phyloP scores from a whole-genome alignment of 2,797 vertebrate species.

The Pterois miles region DNA sequence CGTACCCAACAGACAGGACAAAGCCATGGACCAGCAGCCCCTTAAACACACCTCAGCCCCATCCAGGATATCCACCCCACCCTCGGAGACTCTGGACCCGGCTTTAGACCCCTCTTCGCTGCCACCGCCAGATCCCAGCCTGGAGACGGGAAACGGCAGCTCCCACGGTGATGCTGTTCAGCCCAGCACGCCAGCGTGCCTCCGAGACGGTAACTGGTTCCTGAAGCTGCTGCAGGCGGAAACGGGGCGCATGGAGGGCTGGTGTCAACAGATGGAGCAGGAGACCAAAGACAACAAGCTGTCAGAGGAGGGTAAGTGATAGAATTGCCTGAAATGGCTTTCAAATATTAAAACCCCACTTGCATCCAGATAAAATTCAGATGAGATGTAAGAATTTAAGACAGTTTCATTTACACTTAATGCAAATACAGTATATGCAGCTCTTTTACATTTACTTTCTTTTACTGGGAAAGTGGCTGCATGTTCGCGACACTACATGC shows the following conservation, averaged over 20 bases:
- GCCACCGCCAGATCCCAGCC: conserved; percentile 96
- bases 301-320: conserved; percentile 94
- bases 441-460: no score
- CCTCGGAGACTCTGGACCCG: conserved; percentile 90
- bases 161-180: conserved; percentile 82
- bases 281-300: conserved; percentile 98
- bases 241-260: conserved; percentile 95
- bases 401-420: background rate
- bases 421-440: background rate
- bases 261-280: conserved; percentile 99
- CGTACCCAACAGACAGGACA: conserved; percentile 75
- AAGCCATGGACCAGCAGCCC: conserved; percentile 65
- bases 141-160: conserved; percentile 89
- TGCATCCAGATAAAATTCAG: background rate
- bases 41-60: conserved; percentile 82
- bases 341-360: background rate
- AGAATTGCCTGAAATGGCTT: background rate
- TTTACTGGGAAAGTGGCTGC: no score
- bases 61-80: conserved; percentile 86
- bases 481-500: no score
- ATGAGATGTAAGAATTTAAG: background rate
- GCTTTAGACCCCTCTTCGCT: conserved; percentile 96
- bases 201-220: conserved; percentile 97
- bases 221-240: conserved; percentile 97
- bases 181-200: conserved; percentile 80